Percentiles rank a stretch among this genome's conserved stretches.
Evolutionary conservation across 1,140 invertebrate species (phyloP).

Genomic region (Lepidostoma basale): DNA sequence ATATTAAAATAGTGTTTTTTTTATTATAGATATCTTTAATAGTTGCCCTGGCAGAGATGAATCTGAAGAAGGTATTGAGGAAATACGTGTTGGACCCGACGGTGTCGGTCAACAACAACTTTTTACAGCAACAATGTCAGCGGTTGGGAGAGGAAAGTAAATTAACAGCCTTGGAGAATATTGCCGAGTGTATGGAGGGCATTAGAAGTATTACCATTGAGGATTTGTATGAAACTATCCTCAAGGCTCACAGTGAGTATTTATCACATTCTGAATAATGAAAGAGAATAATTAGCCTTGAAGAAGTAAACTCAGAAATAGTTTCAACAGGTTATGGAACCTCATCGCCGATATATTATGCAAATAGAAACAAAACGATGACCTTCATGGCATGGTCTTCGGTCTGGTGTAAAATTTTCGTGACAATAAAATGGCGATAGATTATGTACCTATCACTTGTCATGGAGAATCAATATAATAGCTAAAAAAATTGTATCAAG

Average conservation of each 20-base stretch:
- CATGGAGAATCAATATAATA: too few relatives aligned
- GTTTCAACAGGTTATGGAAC: too few relatives aligned
- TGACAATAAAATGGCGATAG: too few relatives aligned
- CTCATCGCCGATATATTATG: too few relatives aligned
- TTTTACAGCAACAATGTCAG: constrained; percentile 57
- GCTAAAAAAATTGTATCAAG: too few relatives aligned
- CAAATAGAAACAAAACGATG: too few relatives aligned
- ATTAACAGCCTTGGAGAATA: constrained; percentile 51
- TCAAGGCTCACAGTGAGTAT: constrained; percentile 62
- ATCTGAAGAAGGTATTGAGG: constrained; percentile 56
- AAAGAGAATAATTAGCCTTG: too few relatives aligned
- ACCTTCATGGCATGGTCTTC: too few relatives aligned
- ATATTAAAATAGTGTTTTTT: too few relatives aligned
- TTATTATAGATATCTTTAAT: constrained; percentile 53
- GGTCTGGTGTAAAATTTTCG: too few relatives aligned
- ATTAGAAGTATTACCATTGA: constrained; percentile 50
- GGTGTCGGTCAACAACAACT: constrained; percentile 53
- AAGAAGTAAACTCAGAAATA: too few relatives aligned
- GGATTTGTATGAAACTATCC: constrained; percentile 56
- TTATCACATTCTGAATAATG: constrained; percentile 21
- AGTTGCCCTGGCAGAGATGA: constrained; percentile 59
- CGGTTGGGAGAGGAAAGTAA: constrained; percentile 60
- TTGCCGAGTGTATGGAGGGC: constrained; percentile 52
- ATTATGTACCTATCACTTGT: too few relatives aligned
- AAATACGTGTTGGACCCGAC: constrained; percentile 54